phyloP scores from a whole-genome alignment of 2,797 vertebrate genomes.

The Onychomys leucogaster region DNA sequence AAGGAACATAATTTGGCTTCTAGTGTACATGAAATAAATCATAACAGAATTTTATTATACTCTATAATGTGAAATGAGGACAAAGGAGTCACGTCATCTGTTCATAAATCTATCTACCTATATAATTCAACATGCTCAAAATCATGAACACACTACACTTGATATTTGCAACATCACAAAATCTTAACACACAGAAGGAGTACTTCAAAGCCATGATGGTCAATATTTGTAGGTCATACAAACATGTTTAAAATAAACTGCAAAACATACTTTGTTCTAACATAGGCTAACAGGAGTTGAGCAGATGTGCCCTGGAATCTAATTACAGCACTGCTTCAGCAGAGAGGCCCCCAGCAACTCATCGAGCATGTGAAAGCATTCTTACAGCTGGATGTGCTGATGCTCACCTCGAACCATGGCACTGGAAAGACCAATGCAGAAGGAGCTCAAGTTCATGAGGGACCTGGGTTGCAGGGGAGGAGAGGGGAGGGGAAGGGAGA shows the following conservation, averaged over 20 bases:
- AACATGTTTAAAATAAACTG: slow-evolving; percentile 39
- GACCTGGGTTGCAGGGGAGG: too few species aligned
- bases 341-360: background rate
- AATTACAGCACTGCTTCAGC: background rate
- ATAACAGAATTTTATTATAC: slow-evolving; percentile 7
- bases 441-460: background rate
- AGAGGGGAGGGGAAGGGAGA: fast-evolving
- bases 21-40: background rate
- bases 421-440: background rate
- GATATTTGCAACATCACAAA: slow-evolving; percentile 50
- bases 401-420: too few species aligned
- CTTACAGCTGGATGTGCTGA: background rate
- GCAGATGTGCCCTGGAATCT: background rate
- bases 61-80: slow-evolving; percentile 36
- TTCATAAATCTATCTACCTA: background rate
- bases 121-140: slow-evolving; percentile 5
- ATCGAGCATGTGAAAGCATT: background rate
- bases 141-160: slow-evolving; percentile 19
- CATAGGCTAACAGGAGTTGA: background rate
- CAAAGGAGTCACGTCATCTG: background rate
- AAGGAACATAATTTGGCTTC: background rate
- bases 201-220: slow-evolving; percentile 14
- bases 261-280: background rate
- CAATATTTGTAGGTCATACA: slow-evolving; percentile 12
- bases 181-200: slow-evolving; percentile 31